phyloP scores from a whole-genome alignment of 2,888 invertebrate species.

The Cylindroiulus punctatus region DNA sequence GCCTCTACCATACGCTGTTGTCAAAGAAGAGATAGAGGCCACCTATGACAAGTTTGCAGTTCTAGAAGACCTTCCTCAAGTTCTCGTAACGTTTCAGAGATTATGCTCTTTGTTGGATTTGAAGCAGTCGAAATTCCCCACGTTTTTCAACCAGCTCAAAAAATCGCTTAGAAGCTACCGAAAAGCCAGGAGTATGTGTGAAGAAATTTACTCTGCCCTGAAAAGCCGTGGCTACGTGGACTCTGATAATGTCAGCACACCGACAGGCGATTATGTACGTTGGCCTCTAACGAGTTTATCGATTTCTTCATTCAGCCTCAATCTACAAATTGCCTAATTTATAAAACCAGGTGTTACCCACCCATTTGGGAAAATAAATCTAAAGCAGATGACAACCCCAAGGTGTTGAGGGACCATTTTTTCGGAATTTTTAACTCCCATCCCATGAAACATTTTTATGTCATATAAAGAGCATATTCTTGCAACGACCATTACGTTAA shows the following conservation, averaged over 20 bases:
- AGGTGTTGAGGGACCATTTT: neutral
- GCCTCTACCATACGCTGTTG: neutral
- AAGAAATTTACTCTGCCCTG: neutral
- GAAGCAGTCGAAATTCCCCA: slow-evolving; percentile 9
- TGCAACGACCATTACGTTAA: too few species aligned
- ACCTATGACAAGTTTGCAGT: slow-evolving; percentile 48
- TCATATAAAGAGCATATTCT: too few species aligned
- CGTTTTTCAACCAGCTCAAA: slow-evolving; percentile 25
- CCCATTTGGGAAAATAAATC: neutral
- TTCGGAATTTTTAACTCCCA: too few species aligned
- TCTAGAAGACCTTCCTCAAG: slow-evolving; percentile 40
- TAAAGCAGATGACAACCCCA: neutral
- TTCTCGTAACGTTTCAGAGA: neutral
- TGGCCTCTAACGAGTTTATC: slow-evolving; percentile 9
- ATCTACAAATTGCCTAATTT: slow-evolving; percentile 1
- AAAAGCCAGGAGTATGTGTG: slow-evolving; percentile 16
- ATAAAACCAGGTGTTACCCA: neutral
- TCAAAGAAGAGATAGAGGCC: slow-evolving; percentile 29
- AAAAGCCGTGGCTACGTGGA: slow-evolving; percentile 44
- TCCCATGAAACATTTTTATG: too few species aligned
- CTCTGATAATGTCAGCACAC: neutral
- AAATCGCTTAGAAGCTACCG: neutral
- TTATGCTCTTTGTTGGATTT: slow-evolving; percentile 40
- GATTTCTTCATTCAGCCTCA: neutral
- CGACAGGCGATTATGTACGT: slow-evolving; percentile 8